phyloP scores from a whole-genome alignment of 2,888 invertebrate species.

The Ochropleura leucogaster region DNA sequence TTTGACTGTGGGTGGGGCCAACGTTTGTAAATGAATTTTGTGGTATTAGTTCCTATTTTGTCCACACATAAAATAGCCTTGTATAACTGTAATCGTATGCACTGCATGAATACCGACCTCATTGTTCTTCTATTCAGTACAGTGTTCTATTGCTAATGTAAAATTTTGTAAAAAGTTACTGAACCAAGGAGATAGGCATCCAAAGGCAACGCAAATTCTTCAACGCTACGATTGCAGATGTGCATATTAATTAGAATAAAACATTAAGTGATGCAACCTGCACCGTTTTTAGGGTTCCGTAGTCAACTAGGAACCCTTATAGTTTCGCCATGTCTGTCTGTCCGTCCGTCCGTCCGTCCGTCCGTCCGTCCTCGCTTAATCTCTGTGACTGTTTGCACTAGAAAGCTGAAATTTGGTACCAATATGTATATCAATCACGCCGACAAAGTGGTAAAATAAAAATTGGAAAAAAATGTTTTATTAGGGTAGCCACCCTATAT shows the following conservation, averaged over 20 bases:
- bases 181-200: slow-evolving; percentile 61
- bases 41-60: not conserved
- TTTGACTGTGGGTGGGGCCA: not conserved
- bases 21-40: not conserved
- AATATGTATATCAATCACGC: too few relatives aligned
- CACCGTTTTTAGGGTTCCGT: too few relatives aligned
- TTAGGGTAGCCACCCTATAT: too few relatives aligned
- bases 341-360: too few relatives aligned
- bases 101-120: slow-evolving; percentile 5
- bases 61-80: not conserved
- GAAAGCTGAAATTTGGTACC: too few relatives aligned
- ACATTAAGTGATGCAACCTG: slow-evolving; percentile 48
- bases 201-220: slow-evolving; percentile 62
- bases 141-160: slow-evolving; percentile 15
- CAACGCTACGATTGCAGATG: slow-evolving; percentile 59
- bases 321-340: too few relatives aligned
- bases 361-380: too few relatives aligned
- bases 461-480: too few relatives aligned
- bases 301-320: too few relatives aligned
- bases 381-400: too few relatives aligned
- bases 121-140: not conserved
- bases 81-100: not conserved
- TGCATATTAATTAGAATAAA: slow-evolving; percentile 54
- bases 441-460: too few relatives aligned
- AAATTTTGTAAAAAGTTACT: slow-evolving; percentile 59